These are phyloP conservation scores for Cyrtorhinus lividipennis DNA, from an alignment of 1,140 invertebrate species.

Conservation along the genomic window DNA sequence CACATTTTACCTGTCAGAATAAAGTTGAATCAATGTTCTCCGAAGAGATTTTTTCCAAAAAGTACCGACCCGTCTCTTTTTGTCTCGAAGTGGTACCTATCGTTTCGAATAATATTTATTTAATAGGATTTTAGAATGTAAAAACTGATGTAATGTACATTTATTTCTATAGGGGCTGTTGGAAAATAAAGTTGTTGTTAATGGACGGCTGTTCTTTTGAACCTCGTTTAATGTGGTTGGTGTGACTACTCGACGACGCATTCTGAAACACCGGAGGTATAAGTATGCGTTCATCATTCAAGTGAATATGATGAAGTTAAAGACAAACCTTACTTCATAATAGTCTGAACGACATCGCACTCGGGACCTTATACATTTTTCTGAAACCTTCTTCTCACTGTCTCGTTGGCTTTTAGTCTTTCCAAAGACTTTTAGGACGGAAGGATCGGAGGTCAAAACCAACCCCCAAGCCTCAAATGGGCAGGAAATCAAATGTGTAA, in stretches of 20 bases:
- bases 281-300: too few species aligned
- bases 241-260: too few species aligned
- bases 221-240: not conserved
- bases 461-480: too few species aligned
- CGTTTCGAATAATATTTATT: not conserved
- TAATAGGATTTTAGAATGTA: not conserved
- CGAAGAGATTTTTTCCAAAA: not conserved
- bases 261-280: too few species aligned
- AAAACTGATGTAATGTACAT: not conserved
- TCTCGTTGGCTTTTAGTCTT: too few species aligned
- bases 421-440: too few species aligned
- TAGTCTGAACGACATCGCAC: too few species aligned
- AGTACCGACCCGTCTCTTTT: not conserved
- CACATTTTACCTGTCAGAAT: not conserved
- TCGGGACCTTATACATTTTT: too few species aligned
- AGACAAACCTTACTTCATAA: not conserved
- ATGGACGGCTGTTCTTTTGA: slow-evolving; percentile 18
- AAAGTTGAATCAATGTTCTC: not conserved
- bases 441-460: too few species aligned
- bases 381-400: too few species aligned
- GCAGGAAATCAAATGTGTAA: too few species aligned
- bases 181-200: slow-evolving; percentile 15
- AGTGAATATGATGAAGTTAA: not conserved
- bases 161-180: slow-evolving; percentile 16
- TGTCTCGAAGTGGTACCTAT: not conserved